Percentiles rank a stretch among this genome's conserved stretches.
phyloP scores from a whole-genome alignment of 2,797 vertebrate species.

The Falco concolor region DNA sequence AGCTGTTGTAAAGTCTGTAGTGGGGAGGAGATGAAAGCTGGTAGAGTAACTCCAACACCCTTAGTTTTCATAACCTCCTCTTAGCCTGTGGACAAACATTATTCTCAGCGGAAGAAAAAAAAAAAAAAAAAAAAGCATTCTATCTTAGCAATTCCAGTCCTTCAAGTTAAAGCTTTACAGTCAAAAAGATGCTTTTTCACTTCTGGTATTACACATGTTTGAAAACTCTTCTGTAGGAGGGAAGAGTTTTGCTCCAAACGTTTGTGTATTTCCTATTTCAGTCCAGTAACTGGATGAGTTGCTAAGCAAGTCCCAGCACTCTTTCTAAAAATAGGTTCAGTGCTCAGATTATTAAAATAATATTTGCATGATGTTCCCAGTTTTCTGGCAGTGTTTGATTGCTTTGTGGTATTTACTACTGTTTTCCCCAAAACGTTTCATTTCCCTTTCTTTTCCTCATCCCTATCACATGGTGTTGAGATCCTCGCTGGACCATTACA shows the following conservation, averaged over 20 bases:
- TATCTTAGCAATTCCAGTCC: background rate
- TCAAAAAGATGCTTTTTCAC: background rate
- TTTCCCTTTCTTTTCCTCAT: background rate
- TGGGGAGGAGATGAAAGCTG: background rate
- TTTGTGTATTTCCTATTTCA: conserved; percentile 12
- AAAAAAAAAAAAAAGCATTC: background rate
- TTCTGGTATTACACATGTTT: background rate
- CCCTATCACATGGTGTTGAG: background rate
- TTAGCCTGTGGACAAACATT: background rate
- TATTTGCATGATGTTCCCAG: background rate
- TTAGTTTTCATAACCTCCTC: background rate
- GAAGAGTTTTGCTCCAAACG: background rate
- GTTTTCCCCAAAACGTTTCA: background rate
- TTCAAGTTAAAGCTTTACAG: background rate
- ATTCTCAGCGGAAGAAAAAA: too few relatives aligned
- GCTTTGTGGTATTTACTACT: background rate
- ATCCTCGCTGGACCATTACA: background rate
- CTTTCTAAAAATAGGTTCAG: background rate
- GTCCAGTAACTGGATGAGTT: background rate
- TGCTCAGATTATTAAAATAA: background rate
- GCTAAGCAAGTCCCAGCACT: background rate
- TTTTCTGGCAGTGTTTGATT: background rate
- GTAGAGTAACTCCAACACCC: background rate
- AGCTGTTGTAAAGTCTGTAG: background rate
- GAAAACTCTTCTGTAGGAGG: background rate